These are phyloP conservation scores for Macropus fuliginosus DNA, from an alignment of 2,797 vertebrate species.

Conservation along the genomic window DNA sequence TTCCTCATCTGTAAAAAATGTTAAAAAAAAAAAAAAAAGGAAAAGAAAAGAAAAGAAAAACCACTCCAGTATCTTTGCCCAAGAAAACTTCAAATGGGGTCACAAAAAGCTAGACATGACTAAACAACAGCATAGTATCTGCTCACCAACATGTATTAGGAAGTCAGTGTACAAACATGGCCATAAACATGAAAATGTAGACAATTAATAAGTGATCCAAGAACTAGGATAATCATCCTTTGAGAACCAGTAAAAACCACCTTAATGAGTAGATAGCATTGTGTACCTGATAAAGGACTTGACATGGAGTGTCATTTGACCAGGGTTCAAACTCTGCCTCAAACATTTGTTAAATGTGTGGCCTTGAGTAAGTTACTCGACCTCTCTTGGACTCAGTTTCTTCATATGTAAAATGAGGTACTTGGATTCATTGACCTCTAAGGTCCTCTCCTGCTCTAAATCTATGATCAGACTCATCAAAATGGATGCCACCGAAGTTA, in stretches of 20 bases:
- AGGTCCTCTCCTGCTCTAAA: background rate
- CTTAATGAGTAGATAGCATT: background rate
- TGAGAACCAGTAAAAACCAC: conserved; percentile 50
- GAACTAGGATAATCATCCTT: conserved; percentile 33
- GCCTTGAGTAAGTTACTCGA: background rate
- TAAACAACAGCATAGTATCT: background rate
- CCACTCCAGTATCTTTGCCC: background rate
- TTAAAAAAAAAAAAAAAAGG: background rate
- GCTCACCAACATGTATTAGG: background rate
- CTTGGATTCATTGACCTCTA: background rate
- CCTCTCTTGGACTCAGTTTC: background rate
- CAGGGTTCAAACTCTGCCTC: background rate
- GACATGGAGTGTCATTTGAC: background rate
- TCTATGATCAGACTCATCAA: conserved; percentile 28
- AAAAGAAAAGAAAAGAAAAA: background rate
- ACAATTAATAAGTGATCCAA: conserved; percentile 47
- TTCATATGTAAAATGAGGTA: background rate
- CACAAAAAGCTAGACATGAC: background rate
- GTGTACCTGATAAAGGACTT: background rate
- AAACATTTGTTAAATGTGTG: background rate
- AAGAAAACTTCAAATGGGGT: background rate
- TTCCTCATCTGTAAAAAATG: conserved; percentile 8
- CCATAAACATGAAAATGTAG: conserved; percentile 14
- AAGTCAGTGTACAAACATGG: background rate
- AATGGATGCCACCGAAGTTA: conserved; percentile 55